Evolutionary conservation across 2,113 vertebrate genomes (phyloP).

Genomic region (Scalopus aquaticus): DNA sequence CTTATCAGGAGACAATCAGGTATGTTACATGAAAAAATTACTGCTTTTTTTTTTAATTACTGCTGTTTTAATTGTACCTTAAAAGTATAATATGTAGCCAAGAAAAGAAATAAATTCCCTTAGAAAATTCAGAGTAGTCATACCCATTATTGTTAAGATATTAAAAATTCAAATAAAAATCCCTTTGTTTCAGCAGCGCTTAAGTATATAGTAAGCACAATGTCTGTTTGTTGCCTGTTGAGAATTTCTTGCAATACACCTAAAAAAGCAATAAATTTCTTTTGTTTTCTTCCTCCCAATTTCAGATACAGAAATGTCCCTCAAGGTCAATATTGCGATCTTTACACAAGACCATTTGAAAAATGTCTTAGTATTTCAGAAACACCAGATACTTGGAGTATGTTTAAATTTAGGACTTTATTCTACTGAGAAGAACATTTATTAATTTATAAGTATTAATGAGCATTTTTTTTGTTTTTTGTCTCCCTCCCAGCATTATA

Average conservation of each 20-base stretch:
- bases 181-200: background rate
- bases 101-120: constrained; percentile 9
- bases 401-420: background rate
- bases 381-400: background rate
- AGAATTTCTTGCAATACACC: background rate
- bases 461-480: constrained; percentile 41
- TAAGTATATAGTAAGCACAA: background rate
- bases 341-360: background rate
- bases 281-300: background rate
- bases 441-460: background rate
- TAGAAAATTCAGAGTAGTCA: background rate
- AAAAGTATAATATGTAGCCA: background rate
- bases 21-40: constrained; percentile 78
- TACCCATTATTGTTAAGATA: background rate
- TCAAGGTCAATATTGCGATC: background rate
- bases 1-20: constrained; percentile 99
- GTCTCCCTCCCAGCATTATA: constrained; percentile 91
- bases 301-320: constrained; percentile 42
- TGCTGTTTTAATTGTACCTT: constrained; percentile 47
- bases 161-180: constrained; percentile 44
- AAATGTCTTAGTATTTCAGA: constrained; percentile 13
- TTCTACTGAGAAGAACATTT: constrained; percentile 44
- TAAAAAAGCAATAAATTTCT: background rate
- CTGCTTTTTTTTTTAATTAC: background rate
- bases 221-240: background rate